phyloP scores from a whole-genome alignment of 2,113 vertebrate species.

The Peromyscus maniculatus region DNA sequence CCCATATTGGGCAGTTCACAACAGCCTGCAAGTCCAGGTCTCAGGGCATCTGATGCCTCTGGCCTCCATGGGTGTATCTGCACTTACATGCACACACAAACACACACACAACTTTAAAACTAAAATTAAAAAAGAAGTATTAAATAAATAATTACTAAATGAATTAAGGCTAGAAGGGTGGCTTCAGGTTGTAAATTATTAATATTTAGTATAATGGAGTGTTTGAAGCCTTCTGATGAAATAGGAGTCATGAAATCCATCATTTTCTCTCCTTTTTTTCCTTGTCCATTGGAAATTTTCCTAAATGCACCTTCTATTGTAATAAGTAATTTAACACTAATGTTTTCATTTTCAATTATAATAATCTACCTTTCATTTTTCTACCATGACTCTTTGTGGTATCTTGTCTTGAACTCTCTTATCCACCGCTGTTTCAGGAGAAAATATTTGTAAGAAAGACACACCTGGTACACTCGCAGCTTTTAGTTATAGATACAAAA shows the following conservation, averaged over 20 bases:
- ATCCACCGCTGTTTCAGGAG: background rate
- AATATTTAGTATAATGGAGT: slow-evolving; percentile 23
- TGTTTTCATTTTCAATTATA: slow-evolving; percentile 39
- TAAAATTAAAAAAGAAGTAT: background rate
- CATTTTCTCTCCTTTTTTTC: background rate
- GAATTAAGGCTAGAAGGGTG: background rate
- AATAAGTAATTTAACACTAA: background rate
- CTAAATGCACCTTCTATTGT: background rate
- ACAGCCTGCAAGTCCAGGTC: background rate
- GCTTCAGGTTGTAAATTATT: background rate
- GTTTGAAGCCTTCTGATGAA: background rate
- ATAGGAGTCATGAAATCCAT: background rate
- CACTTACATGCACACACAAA: background rate
- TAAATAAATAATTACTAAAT: slow-evolving; percentile 6
- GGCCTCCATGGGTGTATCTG: background rate
- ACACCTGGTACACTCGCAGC: background rate
- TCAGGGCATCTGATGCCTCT: background rate
- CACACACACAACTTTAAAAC: background rate
- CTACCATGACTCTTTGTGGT: background rate
- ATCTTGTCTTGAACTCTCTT: slow-evolving; percentile 7
- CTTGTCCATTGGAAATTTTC: background rate
- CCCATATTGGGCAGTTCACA: background rate
- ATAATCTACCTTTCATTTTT: background rate
- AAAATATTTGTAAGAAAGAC: background rate
- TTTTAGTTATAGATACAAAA: background rate